Percentiles rank a stretch among this genome's conserved stretches.
Conservation (phyloP, 2,797 vertebrate species). For the Anableps anableps region DNA sequence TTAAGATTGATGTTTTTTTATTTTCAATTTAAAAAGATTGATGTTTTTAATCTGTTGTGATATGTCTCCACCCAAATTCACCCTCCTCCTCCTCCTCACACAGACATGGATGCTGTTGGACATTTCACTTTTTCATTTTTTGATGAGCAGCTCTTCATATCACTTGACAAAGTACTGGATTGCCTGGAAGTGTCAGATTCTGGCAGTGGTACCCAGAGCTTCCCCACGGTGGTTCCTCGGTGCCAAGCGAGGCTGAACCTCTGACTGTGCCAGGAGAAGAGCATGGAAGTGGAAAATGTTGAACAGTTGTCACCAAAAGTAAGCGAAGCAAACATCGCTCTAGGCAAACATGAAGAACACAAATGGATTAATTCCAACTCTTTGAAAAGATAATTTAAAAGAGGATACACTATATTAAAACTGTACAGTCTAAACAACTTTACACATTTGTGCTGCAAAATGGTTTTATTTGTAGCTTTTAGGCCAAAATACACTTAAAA, state of each 20-base stretch:
- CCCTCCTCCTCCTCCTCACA: slow-evolving; percentile 7
- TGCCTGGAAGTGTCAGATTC: slow-evolving; percentile 56
- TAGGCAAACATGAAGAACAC: slow-evolving; percentile 25
- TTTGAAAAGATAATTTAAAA: background rate
- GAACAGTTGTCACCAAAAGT: slow-evolving; percentile 55
- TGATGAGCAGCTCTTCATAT: slow-evolving; percentile 44
- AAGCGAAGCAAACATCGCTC: slow-evolving; percentile 19
- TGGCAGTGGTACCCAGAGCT: slow-evolving; percentile 53
- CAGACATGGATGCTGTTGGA: slow-evolving; percentile 13
- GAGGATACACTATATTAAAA: background rate
- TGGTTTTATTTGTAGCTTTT: background rate
- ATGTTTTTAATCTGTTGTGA: background rate
- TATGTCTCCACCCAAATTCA: background rate
- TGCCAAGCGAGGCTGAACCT: slow-evolving; percentile 58
- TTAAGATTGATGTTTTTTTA: background rate
- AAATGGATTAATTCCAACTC: slow-evolving; percentile 4
- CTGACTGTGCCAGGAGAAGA: slow-evolving; percentile 46
- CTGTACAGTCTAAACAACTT: background rate
- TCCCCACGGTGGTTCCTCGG: slow-evolving; percentile 24
- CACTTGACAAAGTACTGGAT: slow-evolving; percentile 47
- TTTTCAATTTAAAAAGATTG: too few species aligned
- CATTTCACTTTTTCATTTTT: slow-evolving; percentile 6
- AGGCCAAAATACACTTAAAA: background rate
- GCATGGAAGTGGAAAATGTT: slow-evolving; percentile 41
- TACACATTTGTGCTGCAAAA: background rate